Evolutionary conservation across 1,140 invertebrate genomes (phyloP), one percentile per base, ranked within the genome.

Genomic region (Phortica variegata): DNA sequence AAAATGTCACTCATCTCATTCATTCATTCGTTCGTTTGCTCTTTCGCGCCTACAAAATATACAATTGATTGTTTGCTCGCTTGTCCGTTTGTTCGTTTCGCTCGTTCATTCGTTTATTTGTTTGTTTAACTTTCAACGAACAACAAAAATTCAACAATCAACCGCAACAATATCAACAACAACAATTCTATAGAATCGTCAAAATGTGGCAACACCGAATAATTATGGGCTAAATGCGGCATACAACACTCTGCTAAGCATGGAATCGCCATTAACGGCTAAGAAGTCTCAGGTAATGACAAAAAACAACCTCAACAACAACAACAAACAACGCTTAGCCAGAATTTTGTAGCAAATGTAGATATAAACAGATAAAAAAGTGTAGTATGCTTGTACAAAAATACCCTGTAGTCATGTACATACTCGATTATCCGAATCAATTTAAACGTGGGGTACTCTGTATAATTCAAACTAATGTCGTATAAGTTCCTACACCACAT

Each of bases 241-340:
- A 37, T 47, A n/a, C n/a, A n/a, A n/a, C n/a, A n/a, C n/a, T n/a
- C 81, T 78, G 52, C 76, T 84, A 44, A 79, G 76, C 54, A 61
- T 85, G 58, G 83, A 83, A 56, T 75, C 79, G 26, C 78, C 80
- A 44, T 76, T 78, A 53, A 69, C 75, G 45, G 61, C 70, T 61
- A 79, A 79, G 58, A 80, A 80, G 58, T 54, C 68, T 57, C 72
- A 75, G 72, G 72, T 75, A 74, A 73, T 41, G 16, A n/a, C 23
- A 43, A 31, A 16, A 3, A 43, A 31, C n/a, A 18, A 37, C 31
- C 29, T 15, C 2, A 29, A 21, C 9, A 61, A 39, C 32, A 33
- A 43, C 17, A 36, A 42, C 36, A 32, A 9, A 34, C 18, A 39
- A 38, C 19, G 29, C n/a, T 8, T 32, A n/a, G 41, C 13, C 15